Evolutionary conservation across 2,888 invertebrate species (phyloP), one percentile per base, ranked within the genome.

Genomic region (Erebia aethiops): DNA sequence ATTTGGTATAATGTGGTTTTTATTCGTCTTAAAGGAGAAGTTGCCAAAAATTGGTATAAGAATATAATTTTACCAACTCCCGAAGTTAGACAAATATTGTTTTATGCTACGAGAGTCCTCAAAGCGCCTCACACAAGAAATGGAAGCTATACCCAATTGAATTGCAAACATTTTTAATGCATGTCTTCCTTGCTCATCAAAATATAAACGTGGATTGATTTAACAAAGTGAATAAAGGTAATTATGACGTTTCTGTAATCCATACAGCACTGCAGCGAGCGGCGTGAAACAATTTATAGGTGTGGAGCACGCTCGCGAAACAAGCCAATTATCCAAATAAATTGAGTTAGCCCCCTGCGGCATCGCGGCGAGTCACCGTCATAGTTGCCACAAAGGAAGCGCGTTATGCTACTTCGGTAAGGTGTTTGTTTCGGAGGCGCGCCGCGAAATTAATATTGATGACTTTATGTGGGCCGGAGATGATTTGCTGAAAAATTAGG

Each of bases 361-460:
- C 60, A 67, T 61, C 75, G 69, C 70, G 77, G 71, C 74, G 82
- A 81, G 72, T 74, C 75, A 76, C 76, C 82, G 83, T 81, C 84
- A 84, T 86, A 86, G 87, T 88, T 87, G 84, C 85, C 86, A 87
- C 87, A 91, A 91, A 90, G 90, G 89, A 89, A 85, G 79, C 87
- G 82, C 80, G 35, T 35, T 84, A 77, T 84, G 84, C 82, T 87
- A 83, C 85, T 85, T 84, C 78, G 86, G 85, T 82, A 88, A 91
- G 92, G 92, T 90, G 91, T 91, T 90, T 92, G 92, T 92, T 93
- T 91, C 85, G 87, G 87, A 87, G 90, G 91, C 88, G 89, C 87
- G 90, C 89, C 89, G 77, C 87, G 82, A 91, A 92, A 93, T 93
- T 90, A 93, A 92, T 92, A 93, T 93, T 93, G 92, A 93, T 93